A percentile compares a stretch with the other conserved stretches of the same genome.
These are phyloP conservation scores for Novumbra hubbsi DNA, from an alignment of 2,797 vertebrate species.

Conservation along the genomic window DNA sequence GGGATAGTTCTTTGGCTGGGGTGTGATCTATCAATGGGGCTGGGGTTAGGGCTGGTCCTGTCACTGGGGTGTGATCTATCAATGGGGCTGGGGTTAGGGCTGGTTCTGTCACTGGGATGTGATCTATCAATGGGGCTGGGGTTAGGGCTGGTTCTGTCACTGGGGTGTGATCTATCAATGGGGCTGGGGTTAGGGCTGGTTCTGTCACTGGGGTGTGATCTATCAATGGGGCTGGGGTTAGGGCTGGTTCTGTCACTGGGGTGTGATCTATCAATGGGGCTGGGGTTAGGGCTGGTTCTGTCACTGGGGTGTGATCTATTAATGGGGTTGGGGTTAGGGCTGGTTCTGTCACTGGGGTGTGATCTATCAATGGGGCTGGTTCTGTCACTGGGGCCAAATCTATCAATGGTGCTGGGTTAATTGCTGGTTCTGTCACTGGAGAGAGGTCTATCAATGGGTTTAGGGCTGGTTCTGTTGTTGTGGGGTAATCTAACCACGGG, in stretches of 20 bases:
- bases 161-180: conserved; percentile 4
- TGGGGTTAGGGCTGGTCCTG: neutral
- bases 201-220: conserved; percentile 19
- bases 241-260: conserved; percentile 9
- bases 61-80: conserved; percentile 10
- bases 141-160: conserved; percentile 7
- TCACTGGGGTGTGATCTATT: too few species aligned
- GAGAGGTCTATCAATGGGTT: neutral
- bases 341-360: too few species aligned
- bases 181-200: conserved; percentile 16
- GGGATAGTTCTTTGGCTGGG: conserved; percentile 14
- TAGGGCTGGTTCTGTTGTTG: conserved; percentile 16
- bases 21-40: conserved; percentile 18
- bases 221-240: neutral
- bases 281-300: too few species aligned
- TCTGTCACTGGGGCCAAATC: too few species aligned
- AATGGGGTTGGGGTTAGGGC: too few species aligned
- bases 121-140: neutral
- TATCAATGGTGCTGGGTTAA: too few species aligned
- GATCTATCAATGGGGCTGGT: too few species aligned
- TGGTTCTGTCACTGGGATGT: neutral
- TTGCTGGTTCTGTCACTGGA: too few species aligned
- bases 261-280: too few species aligned
- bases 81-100: neutral
- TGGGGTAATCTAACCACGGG: neutral